Percentiles rank a stretch among this genome's conserved stretches.
Conservation (phyloP, 1,140 invertebrate genomes). For the Delia radicum region DNA sequence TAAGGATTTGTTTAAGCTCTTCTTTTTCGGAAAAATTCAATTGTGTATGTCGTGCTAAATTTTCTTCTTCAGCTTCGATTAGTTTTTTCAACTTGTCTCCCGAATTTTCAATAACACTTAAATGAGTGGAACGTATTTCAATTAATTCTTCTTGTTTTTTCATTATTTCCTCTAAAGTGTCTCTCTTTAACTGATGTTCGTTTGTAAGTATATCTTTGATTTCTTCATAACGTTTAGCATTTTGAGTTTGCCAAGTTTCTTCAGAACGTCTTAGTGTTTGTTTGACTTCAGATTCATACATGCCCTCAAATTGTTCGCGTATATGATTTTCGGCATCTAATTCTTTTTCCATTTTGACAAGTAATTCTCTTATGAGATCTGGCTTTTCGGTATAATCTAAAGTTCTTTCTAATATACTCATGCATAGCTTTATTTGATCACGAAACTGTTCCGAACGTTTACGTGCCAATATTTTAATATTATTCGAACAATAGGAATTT, state of each 20-base stretch:
- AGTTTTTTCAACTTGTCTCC: constrained; percentile 53
- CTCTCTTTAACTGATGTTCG: constrained; percentile 33
- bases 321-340: constrained; percentile 37
- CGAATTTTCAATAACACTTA: constrained; percentile 54
- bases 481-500: constrained; percentile 44
- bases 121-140: constrained; percentile 52
- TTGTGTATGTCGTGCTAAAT: background rate
- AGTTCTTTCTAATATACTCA: constrained; percentile 44
- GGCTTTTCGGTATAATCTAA: constrained; percentile 33
- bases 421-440: constrained; percentile 42
- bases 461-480: constrained; percentile 48
- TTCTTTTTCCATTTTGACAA: constrained; percentile 34
- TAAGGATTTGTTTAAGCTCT: too few relatives aligned
- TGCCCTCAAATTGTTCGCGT: constrained; percentile 41
- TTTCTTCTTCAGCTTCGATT: constrained; percentile 42
- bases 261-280: constrained; percentile 40
- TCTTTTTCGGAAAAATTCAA: background rate
- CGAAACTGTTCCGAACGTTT: constrained; percentile 45
- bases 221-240: constrained; percentile 37
- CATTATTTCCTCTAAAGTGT: constrained; percentile 49
- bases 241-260: constrained; percentile 44
- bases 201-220: constrained; percentile 37
- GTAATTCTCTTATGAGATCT: constrained; percentile 33
- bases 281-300: constrained; percentile 56
- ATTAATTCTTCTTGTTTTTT: constrained; percentile 51